Evolutionary conservation across 2,888 invertebrate species (phyloP).

Genomic region (Melolontha melolontha): DNA sequence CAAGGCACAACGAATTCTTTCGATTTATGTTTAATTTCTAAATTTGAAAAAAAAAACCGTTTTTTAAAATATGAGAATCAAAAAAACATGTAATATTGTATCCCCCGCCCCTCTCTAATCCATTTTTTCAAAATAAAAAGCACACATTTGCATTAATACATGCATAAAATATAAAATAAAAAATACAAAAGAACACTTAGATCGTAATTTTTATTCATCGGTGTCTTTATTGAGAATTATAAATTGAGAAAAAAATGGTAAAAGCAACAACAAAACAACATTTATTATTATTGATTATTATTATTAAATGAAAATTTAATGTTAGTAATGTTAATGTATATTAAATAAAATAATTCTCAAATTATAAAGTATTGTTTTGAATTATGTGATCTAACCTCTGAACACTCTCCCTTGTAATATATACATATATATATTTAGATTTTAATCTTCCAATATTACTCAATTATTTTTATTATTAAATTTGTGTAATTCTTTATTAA

Average conservation of each 20-base stretch:
- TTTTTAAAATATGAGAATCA: too few relatives aligned
- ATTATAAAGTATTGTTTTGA: conserved; percentile 16
- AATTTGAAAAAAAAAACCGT: too few relatives aligned
- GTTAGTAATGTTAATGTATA: conserved; percentile 38
- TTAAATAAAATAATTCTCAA: conserved; percentile 34
- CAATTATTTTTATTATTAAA: too few relatives aligned
- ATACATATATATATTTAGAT: too few relatives aligned
- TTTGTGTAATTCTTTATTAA: too few relatives aligned
- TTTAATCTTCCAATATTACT: too few relatives aligned
- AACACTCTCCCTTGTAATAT: too few relatives aligned
- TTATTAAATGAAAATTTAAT: conserved; percentile 33
- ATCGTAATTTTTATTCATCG: conserved; percentile 29
- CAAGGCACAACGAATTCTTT: conserved; percentile 3
- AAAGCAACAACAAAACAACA: conserved; percentile 24
- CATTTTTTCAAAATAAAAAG: not conserved
- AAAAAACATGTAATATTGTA: too few relatives aligned
- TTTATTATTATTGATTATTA: conserved; percentile 22
- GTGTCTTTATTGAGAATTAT: conserved; percentile 19
- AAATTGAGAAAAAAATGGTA: not conserved
- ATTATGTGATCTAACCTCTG: not conserved
- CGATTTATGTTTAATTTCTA: not conserved
- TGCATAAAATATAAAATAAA: conserved; percentile 4
- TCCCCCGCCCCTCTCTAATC: too few relatives aligned
- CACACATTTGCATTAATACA: conserved; percentile 13
- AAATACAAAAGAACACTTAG: conserved; percentile 22